These are phyloP conservation scores for Argynnis bischoffii DNA, from an alignment of 2,888 invertebrate genomes.

Conservation along the genomic window DNA sequence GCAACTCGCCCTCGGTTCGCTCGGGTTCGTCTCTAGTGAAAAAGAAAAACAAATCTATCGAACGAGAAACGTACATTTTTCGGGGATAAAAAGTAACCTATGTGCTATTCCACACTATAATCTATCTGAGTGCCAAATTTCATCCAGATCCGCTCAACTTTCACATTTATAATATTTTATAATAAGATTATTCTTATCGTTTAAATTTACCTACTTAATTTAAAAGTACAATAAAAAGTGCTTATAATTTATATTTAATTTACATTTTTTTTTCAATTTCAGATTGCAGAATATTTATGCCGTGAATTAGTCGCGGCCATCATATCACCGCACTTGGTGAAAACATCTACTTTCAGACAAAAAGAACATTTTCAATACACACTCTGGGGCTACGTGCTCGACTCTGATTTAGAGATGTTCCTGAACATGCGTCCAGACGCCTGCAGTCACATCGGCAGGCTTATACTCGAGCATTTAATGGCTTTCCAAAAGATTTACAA, in stretches of 20 bases:
- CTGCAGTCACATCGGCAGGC: slow-evolving; percentile 80
- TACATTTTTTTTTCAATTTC: slow-evolving; percentile 20
- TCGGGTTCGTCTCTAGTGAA: too few species aligned
- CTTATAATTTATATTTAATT: too few species aligned
- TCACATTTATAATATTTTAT: too few species aligned
- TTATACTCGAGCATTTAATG: slow-evolving; percentile 79
- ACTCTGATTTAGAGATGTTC: slow-evolving; percentile 81
- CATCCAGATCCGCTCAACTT: too few species aligned
- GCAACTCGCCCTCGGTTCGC: too few species aligned
- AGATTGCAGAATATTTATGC: slow-evolving; percentile 85
- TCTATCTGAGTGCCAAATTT: too few species aligned
- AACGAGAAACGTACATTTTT: too few species aligned
- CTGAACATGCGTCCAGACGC: slow-evolving; percentile 82
- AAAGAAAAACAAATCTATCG: too few species aligned
- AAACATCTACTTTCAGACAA: slow-evolving; percentile 75
- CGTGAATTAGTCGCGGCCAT: slow-evolving; percentile 83
- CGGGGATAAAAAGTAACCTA: too few species aligned
- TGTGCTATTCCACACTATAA: too few species aligned
- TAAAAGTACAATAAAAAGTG: not conserved
- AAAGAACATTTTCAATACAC: slow-evolving; percentile 80
- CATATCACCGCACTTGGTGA: slow-evolving; percentile 74
- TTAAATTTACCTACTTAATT: too few species aligned
- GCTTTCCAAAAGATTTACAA: slow-evolving; percentile 79
- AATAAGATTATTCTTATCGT: too few species aligned
- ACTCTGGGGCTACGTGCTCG: slow-evolving; percentile 81